Evolutionary conservation across 2,888 invertebrate genomes (phyloP), one percentile per base, ranked within the genome.

Genomic region (Podotricha telesiphe): DNA sequence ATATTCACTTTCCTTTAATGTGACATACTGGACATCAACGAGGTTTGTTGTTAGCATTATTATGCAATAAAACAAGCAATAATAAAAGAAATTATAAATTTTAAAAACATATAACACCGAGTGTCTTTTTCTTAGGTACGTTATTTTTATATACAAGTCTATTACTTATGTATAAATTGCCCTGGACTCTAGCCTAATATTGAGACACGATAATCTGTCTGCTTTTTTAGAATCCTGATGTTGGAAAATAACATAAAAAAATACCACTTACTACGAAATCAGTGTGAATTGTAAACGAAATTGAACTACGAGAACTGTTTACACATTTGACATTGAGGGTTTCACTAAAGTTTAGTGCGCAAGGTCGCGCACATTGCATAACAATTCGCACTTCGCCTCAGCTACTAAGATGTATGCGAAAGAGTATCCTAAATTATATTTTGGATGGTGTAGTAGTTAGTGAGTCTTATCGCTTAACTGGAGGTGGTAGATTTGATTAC

Each of bases 241-340:
- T 28, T n/a, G n/a, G n/a, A 28, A 28, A 28, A 28, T 28, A 28
- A 28, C 28, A 4, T 4, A 28, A 28, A 28, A 28, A 28, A 37
- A 15, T 50, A n/a, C 15, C 42, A 19, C 13, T 19, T 51, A 45
- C 19, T 42, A 17, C n/a, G 13, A 40, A 53, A 22, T 3, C 15
- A 7, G 8, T n/a, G 11, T 8, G 22, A 59, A 59, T 42, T 59
- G n/a, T 59, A 59, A 5, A n/a, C 10, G 22, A 13, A 59, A 45
- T 40, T 8, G 58, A 42, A 45, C 20, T 42, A 42, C 6, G 20
- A 59, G 13, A 50, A 67, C 42, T 10, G 42, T 53, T 61, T 48
- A 62, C 47, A 61, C 50, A 67, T 68, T 64, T 50, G 58, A 68
- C 68, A 64, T 68, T 68, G 68, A 58, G 17, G 64, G 17, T 68